A percentile compares a stretch with the other conserved stretches of the same genome.
Evolutionary conservation across 2,888 invertebrate genomes (phyloP).

Genomic region (Trichopoda pennipes): DNA sequence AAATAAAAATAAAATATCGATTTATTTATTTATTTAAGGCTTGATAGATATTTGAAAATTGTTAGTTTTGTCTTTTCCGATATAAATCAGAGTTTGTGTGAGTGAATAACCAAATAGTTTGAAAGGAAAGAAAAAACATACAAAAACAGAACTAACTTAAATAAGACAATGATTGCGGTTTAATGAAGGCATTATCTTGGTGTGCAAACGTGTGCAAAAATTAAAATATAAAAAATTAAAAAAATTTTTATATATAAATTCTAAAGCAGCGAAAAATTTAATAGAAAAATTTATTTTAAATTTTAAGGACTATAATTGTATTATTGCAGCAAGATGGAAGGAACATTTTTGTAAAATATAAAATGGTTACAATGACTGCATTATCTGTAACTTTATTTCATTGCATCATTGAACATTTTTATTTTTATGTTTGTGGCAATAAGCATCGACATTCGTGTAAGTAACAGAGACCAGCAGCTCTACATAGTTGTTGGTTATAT

Average conservation of each 20-base stretch:
- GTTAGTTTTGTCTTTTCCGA: constrained; percentile 29
- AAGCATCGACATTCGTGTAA: constrained; percentile 5
- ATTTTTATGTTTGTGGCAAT: constrained; percentile 3
- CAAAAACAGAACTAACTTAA: constrained; percentile 11
- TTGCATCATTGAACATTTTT: background rate
- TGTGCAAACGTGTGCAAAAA: constrained; percentile 63
- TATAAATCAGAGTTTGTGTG: constrained; percentile 13
- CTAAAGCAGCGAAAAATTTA: background rate
- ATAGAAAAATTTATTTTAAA: background rate
- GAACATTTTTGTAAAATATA: background rate
- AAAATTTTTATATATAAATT: background rate
- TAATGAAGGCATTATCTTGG: constrained; percentile 61
- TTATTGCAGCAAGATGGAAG: no score
- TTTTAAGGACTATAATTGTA: no score
- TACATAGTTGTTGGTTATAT: constrained; percentile 43
- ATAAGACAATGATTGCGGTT: constrained; percentile 63
- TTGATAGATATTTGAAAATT: constrained; percentile 66
- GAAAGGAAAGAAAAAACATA: background rate
- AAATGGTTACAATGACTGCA: constrained; percentile 4
- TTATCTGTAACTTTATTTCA: constrained; percentile 14
- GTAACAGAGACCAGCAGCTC: constrained; percentile 21
- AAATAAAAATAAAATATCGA: constrained; percentile 59
- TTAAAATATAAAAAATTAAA: constrained; percentile 40
- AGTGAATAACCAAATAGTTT: constrained; percentile 6
- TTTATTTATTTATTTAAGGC: constrained; percentile 67